These are phyloP conservation scores for Chamaetylas fuelleborni DNA, from an alignment of 2,113 vertebrate genomes.

Conservation along the genomic window DNA sequence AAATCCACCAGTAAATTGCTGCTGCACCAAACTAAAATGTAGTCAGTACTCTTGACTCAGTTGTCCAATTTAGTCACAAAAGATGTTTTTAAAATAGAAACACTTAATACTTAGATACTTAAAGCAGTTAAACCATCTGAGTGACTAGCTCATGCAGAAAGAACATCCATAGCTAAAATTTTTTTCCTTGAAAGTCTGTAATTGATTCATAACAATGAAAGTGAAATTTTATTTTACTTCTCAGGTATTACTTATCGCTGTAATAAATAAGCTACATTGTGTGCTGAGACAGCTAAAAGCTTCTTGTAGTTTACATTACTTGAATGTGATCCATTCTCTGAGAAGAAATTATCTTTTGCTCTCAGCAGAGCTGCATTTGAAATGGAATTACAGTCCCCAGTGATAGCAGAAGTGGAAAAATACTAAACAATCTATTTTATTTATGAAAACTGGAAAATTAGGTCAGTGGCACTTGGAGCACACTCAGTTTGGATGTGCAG, in stretches of 20 bases:
- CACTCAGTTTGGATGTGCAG: not conserved
- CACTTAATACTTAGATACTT: not conserved
- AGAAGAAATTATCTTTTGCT: not conserved
- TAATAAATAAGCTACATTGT: not conserved
- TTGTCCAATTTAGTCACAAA: not conserved
- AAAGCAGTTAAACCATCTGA: not conserved
- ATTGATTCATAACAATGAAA: not conserved
- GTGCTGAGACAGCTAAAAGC: not conserved
- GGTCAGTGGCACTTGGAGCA: not conserved
- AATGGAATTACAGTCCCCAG: not conserved
- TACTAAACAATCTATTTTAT: not conserved
- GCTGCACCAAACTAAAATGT: not conserved
- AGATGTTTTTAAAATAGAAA: slow-evolving; percentile 6
- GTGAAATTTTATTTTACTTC: not conserved
- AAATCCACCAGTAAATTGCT: not conserved
- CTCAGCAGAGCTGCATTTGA: not conserved
- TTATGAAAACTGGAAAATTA: not conserved
- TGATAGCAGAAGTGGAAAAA: not conserved
- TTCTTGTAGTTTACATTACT: not conserved
- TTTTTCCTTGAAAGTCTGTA: not conserved
- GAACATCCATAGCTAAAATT: not conserved
- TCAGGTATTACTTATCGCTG: not conserved
- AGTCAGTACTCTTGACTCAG: not conserved
- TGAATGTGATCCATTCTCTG: not conserved
- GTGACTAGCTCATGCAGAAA: not conserved